Evolutionary conservation across 1,140 invertebrate species (phyloP), one percentile per base, ranked within the genome.

Genomic region (Frieseomelitta varia): DNA sequence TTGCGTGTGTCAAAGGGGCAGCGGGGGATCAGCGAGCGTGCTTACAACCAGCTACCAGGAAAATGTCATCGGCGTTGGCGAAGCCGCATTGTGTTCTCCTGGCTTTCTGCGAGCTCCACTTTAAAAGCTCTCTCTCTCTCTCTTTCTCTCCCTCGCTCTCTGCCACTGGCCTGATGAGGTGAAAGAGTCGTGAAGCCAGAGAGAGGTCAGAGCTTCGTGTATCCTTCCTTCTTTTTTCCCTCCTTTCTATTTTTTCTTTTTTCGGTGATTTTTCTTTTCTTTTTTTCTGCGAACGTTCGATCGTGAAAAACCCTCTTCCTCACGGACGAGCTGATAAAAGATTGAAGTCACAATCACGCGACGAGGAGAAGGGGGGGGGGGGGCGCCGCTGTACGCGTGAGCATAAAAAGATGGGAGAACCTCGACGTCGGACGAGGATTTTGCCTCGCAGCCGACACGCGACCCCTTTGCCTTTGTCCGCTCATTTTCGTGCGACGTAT

Each of bases 21-120:
- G 30, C 34, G 17, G 58, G 34, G 55, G 82, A 85, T 79, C 51
- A 85, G 76, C 78, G 78, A 51, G 56, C 34, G 39, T 39, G 34
- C 19, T 69, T 30, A 15, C 27, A 24, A 21, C 53, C 14, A 61
- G 47, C 12, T 34, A 27, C 67, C 39, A 47, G 55, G 71, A 56
- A 79, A 77, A 88, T 84, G 85, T 79, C 80, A 86, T 86, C 74
- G 80, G n/a, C 53, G 68, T 51, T 34, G 63, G n/a, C 65, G 47
- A 65, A 17, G 19, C 21, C 67, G 63, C 27, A 79, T 84, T 82
- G 83, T 83, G 55, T 76, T 79, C 56, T 27, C 27, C 39, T 56
- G 68, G 51, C 68, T 84, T 79, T 81, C 68, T 51, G 79, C 30
- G 75, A 69, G 79, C 65, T 69, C 80, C 73, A 56, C 84, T 88